Base-by-base conservation (phyloP, 2,888 invertebrate species). In the Petrophora chlorosata region DNA sequence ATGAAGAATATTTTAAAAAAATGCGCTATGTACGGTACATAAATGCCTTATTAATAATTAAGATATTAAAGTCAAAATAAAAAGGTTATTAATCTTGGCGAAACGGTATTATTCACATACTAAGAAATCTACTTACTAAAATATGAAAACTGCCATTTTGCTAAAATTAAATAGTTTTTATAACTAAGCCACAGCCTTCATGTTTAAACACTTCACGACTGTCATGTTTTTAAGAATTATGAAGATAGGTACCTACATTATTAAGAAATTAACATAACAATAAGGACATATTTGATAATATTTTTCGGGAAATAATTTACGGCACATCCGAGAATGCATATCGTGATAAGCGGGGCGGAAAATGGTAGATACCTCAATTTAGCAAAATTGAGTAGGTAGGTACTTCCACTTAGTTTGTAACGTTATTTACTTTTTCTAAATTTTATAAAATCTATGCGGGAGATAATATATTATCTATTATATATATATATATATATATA, bases 281-380 rank as follows among this genome's bases (percentile, higher is more conserved):
- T 38, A 38, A 33, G 33, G 17, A 10, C 40, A 30, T 46, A 22
- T 52, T 49, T 46, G 26, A 32, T 30, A 54, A 53, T 53, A 46
- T 52, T 55, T 36, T 50, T 48, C 45, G 41, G 41, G 25, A 42
- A 28, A 54, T 33, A 26, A 26, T 17, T 19, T 19, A 44, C 19
- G 38, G 28, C 34, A 52, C 47, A 49, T 48, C 32, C 32, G 44
- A 34, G 44, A 44, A 50, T 53, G 53, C 49, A 49, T 44, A 42
- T 50, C n/a, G 54, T 17, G 17, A 42, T 45, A 50, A 58, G 56
- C 57, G 53, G 42, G 56, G 58, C 56, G 60, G 47, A 53, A 56
- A 58, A 56, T 40, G 15, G 17, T 32, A 19, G 32, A 10, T n/a
- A 25, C 9, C 3, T 33, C n/a, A n/a, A n/a, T n/a, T n/a, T n/a